These are phyloP conservation scores for Trimorus sp. DNA, from an alignment of 2,888 invertebrate species.

Conservation along the genomic window DNA sequence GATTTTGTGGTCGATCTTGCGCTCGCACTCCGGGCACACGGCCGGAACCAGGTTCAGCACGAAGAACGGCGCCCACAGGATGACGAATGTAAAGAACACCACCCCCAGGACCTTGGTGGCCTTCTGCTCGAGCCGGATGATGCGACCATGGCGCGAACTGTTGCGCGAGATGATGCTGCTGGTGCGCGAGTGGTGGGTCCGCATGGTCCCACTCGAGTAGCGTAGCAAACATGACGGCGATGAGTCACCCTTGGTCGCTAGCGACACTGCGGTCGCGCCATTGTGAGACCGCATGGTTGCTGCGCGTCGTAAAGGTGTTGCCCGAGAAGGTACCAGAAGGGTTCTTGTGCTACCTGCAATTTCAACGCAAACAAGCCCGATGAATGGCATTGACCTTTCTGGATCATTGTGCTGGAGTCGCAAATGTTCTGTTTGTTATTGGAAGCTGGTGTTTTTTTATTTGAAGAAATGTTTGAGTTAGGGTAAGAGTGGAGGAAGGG, in stretches of 20 bases:
- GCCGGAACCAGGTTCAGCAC: conserved; percentile 93
- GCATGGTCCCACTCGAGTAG: conserved; percentile 83
- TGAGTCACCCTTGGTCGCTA: conserved; percentile 81
- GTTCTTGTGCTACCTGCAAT: conserved; percentile 83
- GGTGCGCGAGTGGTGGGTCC: conserved; percentile 89
- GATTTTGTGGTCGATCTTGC: conserved; percentile 88
- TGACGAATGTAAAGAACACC: conserved; percentile 96
- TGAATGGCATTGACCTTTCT: no score
- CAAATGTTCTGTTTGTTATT: no score
- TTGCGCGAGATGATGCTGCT: conserved; percentile 92
- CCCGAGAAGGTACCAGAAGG: conserved; percentile 74
- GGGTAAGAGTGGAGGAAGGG: no score
- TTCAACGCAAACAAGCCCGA: neutral
- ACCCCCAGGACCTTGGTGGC: conserved; percentile 97
- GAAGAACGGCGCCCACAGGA: conserved; percentile 98
- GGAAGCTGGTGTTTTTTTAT: no score
- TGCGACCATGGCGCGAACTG: conserved; percentile 91
- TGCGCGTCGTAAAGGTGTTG: conserved; percentile 83
- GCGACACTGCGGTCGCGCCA: conserved; percentile 78
- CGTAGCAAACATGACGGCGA: conserved; percentile 84
- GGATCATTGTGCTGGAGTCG: no score
- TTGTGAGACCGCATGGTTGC: conserved; percentile 85
- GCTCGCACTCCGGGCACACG: conserved; percentile 91
- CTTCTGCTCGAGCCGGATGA: conserved; percentile 95
- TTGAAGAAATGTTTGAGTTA: no score